phyloP scores from a whole-genome alignment of 2,888 invertebrate species.

The Tholera decimalis region DNA sequence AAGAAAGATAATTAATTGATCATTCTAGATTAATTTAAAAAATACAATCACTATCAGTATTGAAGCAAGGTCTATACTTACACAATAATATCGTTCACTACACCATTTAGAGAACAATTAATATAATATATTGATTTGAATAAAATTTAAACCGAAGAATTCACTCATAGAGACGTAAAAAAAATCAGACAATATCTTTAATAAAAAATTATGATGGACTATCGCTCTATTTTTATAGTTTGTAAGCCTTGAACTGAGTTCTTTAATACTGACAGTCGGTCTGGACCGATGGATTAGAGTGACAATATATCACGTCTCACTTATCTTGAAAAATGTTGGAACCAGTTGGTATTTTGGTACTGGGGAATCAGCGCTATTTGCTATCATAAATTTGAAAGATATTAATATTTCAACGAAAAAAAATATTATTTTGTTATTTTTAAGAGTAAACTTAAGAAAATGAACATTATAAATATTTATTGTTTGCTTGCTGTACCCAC shows the following conservation, averaged over 20 bases:
- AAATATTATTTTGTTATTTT: background rate
- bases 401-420: background rate
- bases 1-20: no score
- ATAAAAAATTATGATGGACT: slow-evolving; percentile 46
- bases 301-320: slow-evolving; percentile 13
- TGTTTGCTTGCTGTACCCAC: no score
- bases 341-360: background rate
- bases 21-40: background rate
- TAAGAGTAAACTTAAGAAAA: background rate
- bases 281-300: slow-evolving; percentile 21
- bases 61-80: background rate
- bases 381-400: background rate
- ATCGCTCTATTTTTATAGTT: slow-evolving; percentile 52
- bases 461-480: no score
- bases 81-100: background rate
- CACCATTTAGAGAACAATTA: slow-evolving; percentile 2
- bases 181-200: slow-evolving; percentile 44
- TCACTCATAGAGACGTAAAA: slow-evolving; percentile 20
- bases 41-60: background rate
- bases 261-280: slow-evolving; percentile 33
- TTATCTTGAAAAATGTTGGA: slow-evolving; percentile 18
- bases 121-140: slow-evolving; percentile 32
- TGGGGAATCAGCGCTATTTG: background rate
- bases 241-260: slow-evolving; percentile 31
- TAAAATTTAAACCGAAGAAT: slow-evolving; percentile 41